Evolutionary conservation across 2,113 vertebrate genomes (phyloP).

Genomic region (Cephalopholis sonnerati): DNA sequence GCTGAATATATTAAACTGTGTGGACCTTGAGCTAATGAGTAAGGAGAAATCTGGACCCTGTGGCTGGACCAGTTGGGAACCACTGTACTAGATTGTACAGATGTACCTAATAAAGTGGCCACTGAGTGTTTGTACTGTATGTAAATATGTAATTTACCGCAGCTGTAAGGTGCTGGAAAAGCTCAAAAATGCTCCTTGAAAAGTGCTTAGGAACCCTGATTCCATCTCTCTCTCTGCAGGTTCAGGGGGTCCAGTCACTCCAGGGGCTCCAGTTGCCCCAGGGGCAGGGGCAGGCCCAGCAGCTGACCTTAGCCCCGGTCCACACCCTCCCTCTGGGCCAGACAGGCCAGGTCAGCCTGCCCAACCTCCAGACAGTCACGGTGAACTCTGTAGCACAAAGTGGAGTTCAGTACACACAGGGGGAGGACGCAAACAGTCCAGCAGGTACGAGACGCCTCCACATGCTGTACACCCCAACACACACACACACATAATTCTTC

Average conservation of each 20-base stretch:
- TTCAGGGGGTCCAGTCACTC: constrained; percentile 98
- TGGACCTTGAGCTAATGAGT: too few species aligned
- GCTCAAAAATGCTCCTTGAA: too few species aligned
- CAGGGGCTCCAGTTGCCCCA: constrained; percentile 96
- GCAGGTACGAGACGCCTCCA: constrained; percentile 81
- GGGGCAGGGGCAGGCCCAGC: constrained; percentile 88
- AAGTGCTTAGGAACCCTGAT: too few species aligned
- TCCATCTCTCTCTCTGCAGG: constrained; percentile 62
- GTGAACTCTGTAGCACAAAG: constrained; percentile 94
- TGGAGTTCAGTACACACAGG: constrained; percentile 89
- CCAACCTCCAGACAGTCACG: constrained; percentile 98
- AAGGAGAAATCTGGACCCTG: too few species aligned
- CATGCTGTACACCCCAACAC: neutral
- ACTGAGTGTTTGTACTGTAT: too few species aligned
- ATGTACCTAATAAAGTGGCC: too few species aligned
- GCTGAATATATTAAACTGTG: too few species aligned
- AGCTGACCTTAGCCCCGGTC: constrained; percentile 97
- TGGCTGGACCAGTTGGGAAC: too few species aligned
- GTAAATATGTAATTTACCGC: too few species aligned
- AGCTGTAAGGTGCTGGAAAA: too few species aligned
- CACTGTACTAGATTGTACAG: too few species aligned
- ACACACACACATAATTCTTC: neutral
- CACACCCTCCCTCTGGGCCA: constrained; percentile 96
- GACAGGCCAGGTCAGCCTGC: constrained; percentile 91
- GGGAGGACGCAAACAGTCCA: constrained; percentile 87